These are phyloP conservation scores for Himantopus leucocephalus DNA, from an alignment of 2,113 vertebrate species.

Conservation along the genomic window DNA sequence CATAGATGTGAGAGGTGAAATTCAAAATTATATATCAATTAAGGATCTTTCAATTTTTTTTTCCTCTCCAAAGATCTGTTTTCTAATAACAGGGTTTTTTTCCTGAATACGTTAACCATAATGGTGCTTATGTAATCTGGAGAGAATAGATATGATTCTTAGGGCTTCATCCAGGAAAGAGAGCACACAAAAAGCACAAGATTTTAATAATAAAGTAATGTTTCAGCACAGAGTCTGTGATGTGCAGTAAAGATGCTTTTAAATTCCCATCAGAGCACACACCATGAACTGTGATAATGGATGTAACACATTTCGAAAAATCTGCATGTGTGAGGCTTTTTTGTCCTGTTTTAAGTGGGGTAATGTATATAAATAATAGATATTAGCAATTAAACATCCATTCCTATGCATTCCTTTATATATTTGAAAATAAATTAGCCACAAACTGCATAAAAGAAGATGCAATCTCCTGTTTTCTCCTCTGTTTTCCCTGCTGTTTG, in stretches of 20 bases:
- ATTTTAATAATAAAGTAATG: conserved; percentile 74
- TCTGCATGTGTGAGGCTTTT: conserved; percentile 76
- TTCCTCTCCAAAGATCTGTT: conserved; percentile 34
- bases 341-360: conserved; percentile 69
- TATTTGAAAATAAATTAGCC: conserved; percentile 79
- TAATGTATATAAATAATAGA: conserved; percentile 81
- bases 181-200: conserved; percentile 58
- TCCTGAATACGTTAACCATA: conserved; percentile 22
- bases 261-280: conserved; percentile 80
- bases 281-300: conserved; percentile 81
- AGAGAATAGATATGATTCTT: conserved; percentile 34
- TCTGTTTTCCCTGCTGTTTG: conserved; percentile 73
- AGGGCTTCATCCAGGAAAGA: conserved; percentile 35
- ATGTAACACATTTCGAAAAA: conserved; percentile 74
- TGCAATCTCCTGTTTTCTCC: conserved; percentile 63
- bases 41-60: conserved; percentile 34
- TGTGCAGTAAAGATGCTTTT: conserved; percentile 77
- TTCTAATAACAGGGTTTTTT: conserved; percentile 22
- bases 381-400: conserved; percentile 80
- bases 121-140: conserved; percentile 49
- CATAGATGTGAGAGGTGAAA: conserved; percentile 61
- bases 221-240: conserved; percentile 61
- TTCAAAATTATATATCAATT: conserved; percentile 70
- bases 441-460: conserved; percentile 65
- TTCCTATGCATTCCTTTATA: conserved; percentile 74